A percentile compares a stretch with the other conserved stretches of the same genome.
phyloP scores from a whole-genome alignment of 1,140 invertebrate genomes.

The Leptopilina boulardi region DNA sequence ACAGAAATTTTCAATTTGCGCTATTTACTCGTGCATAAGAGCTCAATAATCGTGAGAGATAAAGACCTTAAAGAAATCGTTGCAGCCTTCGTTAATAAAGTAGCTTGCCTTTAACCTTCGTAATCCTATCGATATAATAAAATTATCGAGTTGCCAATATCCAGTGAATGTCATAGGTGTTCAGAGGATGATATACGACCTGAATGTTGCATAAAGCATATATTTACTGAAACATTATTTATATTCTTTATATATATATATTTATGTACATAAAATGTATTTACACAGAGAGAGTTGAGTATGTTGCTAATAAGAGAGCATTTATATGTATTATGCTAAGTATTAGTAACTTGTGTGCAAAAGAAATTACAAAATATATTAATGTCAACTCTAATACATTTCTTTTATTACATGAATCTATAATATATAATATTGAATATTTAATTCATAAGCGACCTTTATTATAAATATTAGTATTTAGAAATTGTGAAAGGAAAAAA shows the following conservation, averaged over 20 bases:
- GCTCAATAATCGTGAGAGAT: neutral
- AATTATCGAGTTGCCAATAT: constrained; percentile 19
- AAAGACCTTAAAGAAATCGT: constrained; percentile 21
- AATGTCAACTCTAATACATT: neutral
- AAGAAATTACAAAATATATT: constrained; percentile 9
- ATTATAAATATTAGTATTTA: constrained; percentile 1
- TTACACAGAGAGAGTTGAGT: neutral
- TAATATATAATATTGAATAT: neutral
- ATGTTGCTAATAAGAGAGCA: neutral
- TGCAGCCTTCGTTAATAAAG: constrained; percentile 16
- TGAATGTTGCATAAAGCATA: constrained; percentile 14
- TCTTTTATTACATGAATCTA: neutral
- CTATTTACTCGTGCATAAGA: neutral
- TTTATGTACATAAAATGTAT: neutral
- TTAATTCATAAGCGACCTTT: neutral
- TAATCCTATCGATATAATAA: constrained; percentile 25
- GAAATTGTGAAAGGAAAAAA: constrained; percentile 1
- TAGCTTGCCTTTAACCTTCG: constrained; percentile 1
- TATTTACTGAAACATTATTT: constrained; percentile 15
- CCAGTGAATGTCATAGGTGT: constrained; percentile 13
- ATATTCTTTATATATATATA: constrained; percentile 5
- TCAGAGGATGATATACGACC: constrained; percentile 15
- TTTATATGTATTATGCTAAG: neutral
- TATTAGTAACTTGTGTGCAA: neutral
- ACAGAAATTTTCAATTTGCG: constrained; percentile 10